Base-by-base conservation (phyloP, 2,888 invertebrate species). In the Cataglyphis livida region DNA sequence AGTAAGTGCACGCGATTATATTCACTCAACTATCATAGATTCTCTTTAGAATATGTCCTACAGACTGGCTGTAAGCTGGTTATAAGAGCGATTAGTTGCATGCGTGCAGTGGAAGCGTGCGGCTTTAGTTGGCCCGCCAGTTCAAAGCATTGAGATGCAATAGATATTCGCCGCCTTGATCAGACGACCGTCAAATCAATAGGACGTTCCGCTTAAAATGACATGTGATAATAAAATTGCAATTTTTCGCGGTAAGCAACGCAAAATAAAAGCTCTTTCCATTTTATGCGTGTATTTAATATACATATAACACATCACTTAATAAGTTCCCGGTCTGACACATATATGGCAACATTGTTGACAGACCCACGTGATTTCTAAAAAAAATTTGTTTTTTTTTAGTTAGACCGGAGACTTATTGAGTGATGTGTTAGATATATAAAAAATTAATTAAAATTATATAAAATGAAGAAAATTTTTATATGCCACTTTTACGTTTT, bases 71-170 rank as follows among this genome's bases (percentile, higher is more conserved):
- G 21, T 78, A 78, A 78, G 68, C 78, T 78, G 59, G 78, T 78
- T 78, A 78, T 78, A 59, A 70, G 51, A 51, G 70, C 44, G 78
- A 78, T 78, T 78, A 78, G 44, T 78, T 70, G 32, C 59, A 70
- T 10, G 38, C 70, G 44, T 44, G 57, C 57, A 68, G 57, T 68
- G 41, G 41, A 57, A 76, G 76, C 44, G 21, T 59, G 44, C 70
- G 78, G 78, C 78, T 78, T 78, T 78, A 70, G 70, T 70, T 44
- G n/a, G 78, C 21, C 51, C 32, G 44, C 18, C 32, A 38, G 57
- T 44, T 78, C 59, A 44, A 70, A 68, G 78, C 70, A 59, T 44
- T 44, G 70, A 25, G 70, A 25, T n/a, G 59, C 57, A 70, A 44
- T 79, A 70, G 68, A 59, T 59, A 78, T n/a, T 41, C 35, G n/a